phyloP scores from a whole-genome alignment of 2,888 invertebrate species.

The Clepsis dumicolana region DNA sequence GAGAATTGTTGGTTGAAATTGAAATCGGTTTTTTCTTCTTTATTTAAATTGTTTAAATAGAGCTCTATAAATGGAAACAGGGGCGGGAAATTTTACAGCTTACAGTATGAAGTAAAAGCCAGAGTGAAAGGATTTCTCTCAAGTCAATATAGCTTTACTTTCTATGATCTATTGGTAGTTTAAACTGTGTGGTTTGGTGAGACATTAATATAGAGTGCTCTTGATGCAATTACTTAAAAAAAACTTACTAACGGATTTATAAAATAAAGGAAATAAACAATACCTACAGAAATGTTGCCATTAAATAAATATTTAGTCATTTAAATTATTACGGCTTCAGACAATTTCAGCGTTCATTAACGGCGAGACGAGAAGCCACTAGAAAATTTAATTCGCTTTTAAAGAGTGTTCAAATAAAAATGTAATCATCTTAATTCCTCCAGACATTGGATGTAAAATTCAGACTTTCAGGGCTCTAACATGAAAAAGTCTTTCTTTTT shows the following conservation, averaged over 20 bases:
- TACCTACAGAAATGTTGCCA: neutral
- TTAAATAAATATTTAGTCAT: neutral
- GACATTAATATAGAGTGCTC: too few relatives aligned
- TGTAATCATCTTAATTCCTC: constrained; percentile 6
- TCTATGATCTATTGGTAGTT: too few relatives aligned
- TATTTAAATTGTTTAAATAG: too few relatives aligned
- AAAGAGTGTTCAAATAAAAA: constrained; percentile 11
- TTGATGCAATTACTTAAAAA: too few relatives aligned
- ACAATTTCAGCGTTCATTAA: neutral
- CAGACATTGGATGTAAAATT: constrained; percentile 1
- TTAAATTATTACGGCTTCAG: neutral
- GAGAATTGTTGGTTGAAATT: neutral
- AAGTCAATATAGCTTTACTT: too few relatives aligned
- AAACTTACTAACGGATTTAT: neutral
- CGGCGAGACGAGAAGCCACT: neutral
- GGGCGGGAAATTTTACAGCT: too few relatives aligned
- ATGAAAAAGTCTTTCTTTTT: constrained; percentile 14
- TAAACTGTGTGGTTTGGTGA: too few relatives aligned
- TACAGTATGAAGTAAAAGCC: too few relatives aligned
- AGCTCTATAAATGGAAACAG: too few relatives aligned
- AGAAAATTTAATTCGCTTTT: constrained; percentile 6
- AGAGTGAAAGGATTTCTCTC: too few relatives aligned
- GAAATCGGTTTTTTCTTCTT: neutral
- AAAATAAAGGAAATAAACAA: too few relatives aligned
- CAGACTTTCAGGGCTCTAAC: constrained; percentile 1